A percentile compares a stretch with the other conserved stretches of the same genome.
Conservation (phyloP, 2,113 vertebrate species). For the Isurus oxyrinchus region DNA sequence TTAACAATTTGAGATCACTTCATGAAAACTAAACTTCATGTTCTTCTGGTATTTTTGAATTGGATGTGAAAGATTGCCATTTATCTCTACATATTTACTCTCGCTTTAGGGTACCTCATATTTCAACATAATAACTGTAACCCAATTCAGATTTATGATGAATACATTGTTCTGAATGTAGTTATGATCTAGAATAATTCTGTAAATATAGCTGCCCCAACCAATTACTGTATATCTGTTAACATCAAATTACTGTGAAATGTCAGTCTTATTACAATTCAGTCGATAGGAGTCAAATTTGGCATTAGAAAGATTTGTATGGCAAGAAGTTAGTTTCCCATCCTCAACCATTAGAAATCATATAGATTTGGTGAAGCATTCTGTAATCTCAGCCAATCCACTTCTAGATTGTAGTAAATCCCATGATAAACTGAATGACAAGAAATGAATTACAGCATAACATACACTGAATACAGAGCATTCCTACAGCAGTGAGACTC, state of each 20-base stretch:
- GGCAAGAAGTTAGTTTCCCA: constrained; percentile 8
- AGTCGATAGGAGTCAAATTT: background rate
- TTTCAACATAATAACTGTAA: background rate
- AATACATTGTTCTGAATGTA: background rate
- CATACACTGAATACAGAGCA: constrained; percentile 38
- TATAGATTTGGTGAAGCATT: background rate
- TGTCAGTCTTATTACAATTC: background rate
- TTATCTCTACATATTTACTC: background rate
- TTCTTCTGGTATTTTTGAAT: background rate
- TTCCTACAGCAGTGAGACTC: constrained; percentile 34
- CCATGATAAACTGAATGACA: constrained; percentile 35
- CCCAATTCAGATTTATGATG: background rate
- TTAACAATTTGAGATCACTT: background rate
- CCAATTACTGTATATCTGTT: background rate
- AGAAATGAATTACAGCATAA: constrained; percentile 19
- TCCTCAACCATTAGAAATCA: constrained; percentile 21
- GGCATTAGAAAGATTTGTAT: background rate
- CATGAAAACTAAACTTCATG: background rate
- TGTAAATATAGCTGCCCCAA: background rate
- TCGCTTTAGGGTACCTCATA: background rate
- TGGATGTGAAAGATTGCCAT: too few species aligned
- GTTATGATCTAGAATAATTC: background rate
- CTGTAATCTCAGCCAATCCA: constrained; percentile 34
- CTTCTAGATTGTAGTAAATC: constrained; percentile 28
- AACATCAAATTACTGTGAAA: constrained; percentile 2